Percentiles rank a stretch among this genome's conserved stretches.
phyloP scores from a whole-genome alignment of 2,888 invertebrate genomes.

The Trachelus iudaicus region DNA sequence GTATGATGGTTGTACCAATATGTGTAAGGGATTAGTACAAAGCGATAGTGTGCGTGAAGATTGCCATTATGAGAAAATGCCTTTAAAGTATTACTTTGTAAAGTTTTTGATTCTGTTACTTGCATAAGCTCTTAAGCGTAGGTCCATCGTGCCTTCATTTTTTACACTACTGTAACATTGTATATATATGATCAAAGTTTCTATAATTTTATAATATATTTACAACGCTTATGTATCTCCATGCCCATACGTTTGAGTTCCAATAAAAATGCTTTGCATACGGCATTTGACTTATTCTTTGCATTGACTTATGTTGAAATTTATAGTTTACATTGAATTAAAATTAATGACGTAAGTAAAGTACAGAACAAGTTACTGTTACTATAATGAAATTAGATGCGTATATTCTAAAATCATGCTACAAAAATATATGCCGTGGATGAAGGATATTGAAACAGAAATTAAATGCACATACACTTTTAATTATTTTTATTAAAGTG shows the following conservation, averaged over 20 bases:
- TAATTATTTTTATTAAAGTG: slow-evolving; percentile 32
- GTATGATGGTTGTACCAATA: background rate
- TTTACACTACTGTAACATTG: slow-evolving; percentile 11
- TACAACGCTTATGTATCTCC: slow-evolving; percentile 16
- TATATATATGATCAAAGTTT: slow-evolving; percentile 15
- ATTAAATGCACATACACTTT: background rate
- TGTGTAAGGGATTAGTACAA: background rate
- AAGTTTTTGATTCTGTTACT: slow-evolving; percentile 6
- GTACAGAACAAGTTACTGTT: background rate
- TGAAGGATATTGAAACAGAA: background rate
- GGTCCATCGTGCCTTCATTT: slow-evolving; percentile 21
- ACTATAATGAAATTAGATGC: background rate
- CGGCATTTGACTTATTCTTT: background rate
- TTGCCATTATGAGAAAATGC: background rate
- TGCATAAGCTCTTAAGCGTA: slow-evolving; percentile 3
- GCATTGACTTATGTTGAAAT: background rate
- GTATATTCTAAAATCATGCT: background rate
- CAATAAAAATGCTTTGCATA: slow-evolving; percentile 12
- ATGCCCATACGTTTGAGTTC: slow-evolving; percentile 10
- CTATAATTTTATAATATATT: slow-evolving; percentile 20
- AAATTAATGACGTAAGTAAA: background rate
- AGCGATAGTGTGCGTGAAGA: background rate
- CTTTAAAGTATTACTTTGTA: slow-evolving; percentile 6
- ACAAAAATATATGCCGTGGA: background rate
- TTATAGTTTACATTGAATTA: background rate